Evolutionary conservation across 2,113 vertebrate genomes (phyloP).

Genomic region (Phrynosoma platyrhinos): DNA sequence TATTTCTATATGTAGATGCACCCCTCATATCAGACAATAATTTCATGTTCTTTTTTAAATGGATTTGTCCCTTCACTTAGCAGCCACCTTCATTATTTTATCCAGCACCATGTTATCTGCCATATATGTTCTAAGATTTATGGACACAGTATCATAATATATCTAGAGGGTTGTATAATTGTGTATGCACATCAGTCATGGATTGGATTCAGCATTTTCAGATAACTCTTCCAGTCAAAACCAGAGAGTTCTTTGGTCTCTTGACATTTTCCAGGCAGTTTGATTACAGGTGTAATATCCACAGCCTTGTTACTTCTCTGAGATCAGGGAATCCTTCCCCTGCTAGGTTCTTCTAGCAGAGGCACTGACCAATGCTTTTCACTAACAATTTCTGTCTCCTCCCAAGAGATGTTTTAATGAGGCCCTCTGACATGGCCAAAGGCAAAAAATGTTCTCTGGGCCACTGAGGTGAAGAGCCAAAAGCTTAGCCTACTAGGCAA

Average conservation of each 20-base stretch:
- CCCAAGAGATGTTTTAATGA: constrained; percentile 94
- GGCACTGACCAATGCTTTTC: constrained; percentile 88
- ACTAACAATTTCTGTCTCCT: constrained; percentile 93
- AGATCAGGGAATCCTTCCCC: constrained; percentile 78
- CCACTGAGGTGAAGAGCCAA: constrained; percentile 94
- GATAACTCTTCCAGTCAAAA: constrained; percentile 83
- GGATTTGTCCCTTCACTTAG: constrained; percentile 72
- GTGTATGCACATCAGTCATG: constrained; percentile 89
- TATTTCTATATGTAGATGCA: no score
- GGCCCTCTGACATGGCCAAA: constrained; percentile 93
- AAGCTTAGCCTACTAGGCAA: constrained; percentile 89
- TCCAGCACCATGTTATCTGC: constrained; percentile 84
- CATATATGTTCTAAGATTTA: constrained; percentile 82
- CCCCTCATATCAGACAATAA: no score
- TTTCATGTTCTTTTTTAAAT: constrained; percentile 32
- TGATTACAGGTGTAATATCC: constrained; percentile 89
- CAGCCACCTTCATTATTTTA: constrained; percentile 79
- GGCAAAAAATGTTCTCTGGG: constrained; percentile 87
- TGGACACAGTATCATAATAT: constrained; percentile 85
- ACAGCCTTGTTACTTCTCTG: constrained; percentile 80
- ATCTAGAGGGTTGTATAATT: constrained; percentile 89
- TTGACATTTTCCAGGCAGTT: constrained; percentile 79
- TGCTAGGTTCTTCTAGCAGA: constrained; percentile 72
- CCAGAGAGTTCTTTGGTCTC: constrained; percentile 72
- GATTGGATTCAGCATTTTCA: constrained; percentile 82